Evolutionary conservation across 2,113 vertebrate genomes (phyloP), one percentile per base, ranked within the genome.

Genomic region (Stomatorhinus ivindoensis): DNA sequence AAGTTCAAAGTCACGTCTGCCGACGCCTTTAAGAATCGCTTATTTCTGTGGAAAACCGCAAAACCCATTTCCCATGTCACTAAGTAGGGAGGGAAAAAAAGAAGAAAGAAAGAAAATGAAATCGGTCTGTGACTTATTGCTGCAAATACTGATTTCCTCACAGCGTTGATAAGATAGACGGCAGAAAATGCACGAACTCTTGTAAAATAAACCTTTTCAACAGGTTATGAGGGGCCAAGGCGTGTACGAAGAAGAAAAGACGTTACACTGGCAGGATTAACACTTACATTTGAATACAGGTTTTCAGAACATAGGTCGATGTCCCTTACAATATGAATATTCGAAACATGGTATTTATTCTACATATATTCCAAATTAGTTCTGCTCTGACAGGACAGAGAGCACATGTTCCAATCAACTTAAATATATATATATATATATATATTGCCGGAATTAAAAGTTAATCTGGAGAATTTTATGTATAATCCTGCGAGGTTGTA

Each of bases 1-100:
- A 99, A 98, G 97, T 99, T 99, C 98, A 99, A 99, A 99, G 98
- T 97, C 97, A 97, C 95, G 95, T 96, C 94, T 95, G 95, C 96
- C 96, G 95, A 96, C 96, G 95, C 93, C 94, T 94, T 94, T 94
- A 95, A 97, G 95, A 97, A 96, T 95, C 92, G 96, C 96, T 98
- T 97, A 96, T 98, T 97, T 96, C 96, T 93, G 93, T 93, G 90
- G 94, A 95, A 95, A 96, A 96, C 94, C 93, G 92, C 94, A 96
- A 94, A 96, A 93, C 92, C 92, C 91, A 90, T 94, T 94, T 93
- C 89, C 90, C 93, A 93, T 88, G 94, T 94, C 93, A 94, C 93
- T 86, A 93, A 92, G 92, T 92, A 94, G 92, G 90, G 91, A 92
- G 90, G 93, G 19, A 93, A 93, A 89, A 92, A 86, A 83, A 91